phyloP scores from a whole-genome alignment of 1,140 invertebrate species.

The Lethrus apterus region DNA sequence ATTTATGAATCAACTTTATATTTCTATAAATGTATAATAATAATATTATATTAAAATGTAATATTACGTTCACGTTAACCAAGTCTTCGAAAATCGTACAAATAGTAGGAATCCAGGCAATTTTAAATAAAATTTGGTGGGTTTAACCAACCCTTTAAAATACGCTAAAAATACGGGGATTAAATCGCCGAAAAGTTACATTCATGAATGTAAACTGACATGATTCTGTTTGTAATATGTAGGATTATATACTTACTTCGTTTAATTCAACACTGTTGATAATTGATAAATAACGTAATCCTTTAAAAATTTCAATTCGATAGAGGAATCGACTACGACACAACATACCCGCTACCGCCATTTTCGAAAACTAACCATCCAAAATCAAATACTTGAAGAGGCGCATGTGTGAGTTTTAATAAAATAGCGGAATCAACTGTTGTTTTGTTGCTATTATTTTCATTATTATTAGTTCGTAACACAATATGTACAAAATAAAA shows the following conservation, averaged over 20 bases:
- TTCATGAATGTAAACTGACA: too few species aligned
- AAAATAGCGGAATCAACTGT: background rate
- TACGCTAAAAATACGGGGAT: background rate
- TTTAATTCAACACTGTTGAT: slow-evolving; percentile 29
- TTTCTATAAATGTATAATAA: too few species aligned
- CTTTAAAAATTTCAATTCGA: slow-evolving; percentile 30
- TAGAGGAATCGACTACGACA: slow-evolving; percentile 31
- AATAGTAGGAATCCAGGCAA: background rate
- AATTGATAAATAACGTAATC: slow-evolving; percentile 28
- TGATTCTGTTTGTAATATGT: too few species aligned
- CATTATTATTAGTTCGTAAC: background rate
- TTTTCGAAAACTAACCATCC: slow-evolving; percentile 23
- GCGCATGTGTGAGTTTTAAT: slow-evolving; percentile 7
- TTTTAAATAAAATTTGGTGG: background rate
- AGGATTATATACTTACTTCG: slow-evolving; percentile 37
- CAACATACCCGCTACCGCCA: slow-evolving; percentile 32
- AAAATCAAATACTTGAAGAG: slow-evolving; percentile 6
- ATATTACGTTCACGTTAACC: too few species aligned
- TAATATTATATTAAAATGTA: too few species aligned
- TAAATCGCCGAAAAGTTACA: too few species aligned
- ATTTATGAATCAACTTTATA: too few species aligned
- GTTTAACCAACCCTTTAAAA: slow-evolving; percentile 1
- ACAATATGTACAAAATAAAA: background rate
- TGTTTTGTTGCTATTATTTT: background rate
- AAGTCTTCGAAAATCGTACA: background rate